Base-by-base conservation (phyloP, 2,113 vertebrate genomes). In the Calyptomena viridis region DNA sequence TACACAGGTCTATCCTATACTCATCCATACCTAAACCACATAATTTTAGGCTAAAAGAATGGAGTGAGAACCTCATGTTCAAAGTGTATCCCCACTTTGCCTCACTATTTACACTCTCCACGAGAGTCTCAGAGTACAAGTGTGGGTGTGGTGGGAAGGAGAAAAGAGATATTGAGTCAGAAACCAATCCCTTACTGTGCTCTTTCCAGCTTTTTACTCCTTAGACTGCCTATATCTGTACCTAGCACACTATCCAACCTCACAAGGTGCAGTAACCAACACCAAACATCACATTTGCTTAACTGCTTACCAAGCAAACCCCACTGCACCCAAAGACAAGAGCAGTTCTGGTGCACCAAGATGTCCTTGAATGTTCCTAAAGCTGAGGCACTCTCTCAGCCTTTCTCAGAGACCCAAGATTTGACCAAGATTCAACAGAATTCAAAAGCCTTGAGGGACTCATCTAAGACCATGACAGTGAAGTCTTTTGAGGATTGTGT, bases 1-100 rank as follows among this genome's bases (percentile, higher is more conserved):
- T 27, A 6, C 27, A 55, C 0, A 0, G 25, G 7, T 56, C 23
- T 91, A 14, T 58, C 7, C 22, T 44, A 3, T 30, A 24, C 1
- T 60, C 33, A 42, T 44, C 35, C 5, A 15, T 46, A 74, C 11
- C 12, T 56, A 59, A 60, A 83, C 5, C 33, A 49, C 9, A 17
- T 14, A 14, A 66, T 69, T 80, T 79, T 53, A 69, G 31, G 17
- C 3, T 68, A 66, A 47, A 79, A 68, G 11, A 10, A 60, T 30
- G 6, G 27, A 64, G 6, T 12, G 33, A 78, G 12, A n/a, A n/a
- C 24, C 5, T 67, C 19, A 60, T 86, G n/a, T 92, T 88, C 44
- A 83, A 72, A 82, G 31, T 8, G 4, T 46, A 18, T 79, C 11
- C 8, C 6, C 3, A 3, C 10, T 84, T 81, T 46, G 15, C 37